Evolutionary conservation across 1,140 invertebrate species (phyloP), one percentile per base, ranked within the genome.

Genomic region (Agraylea sexmaculata): DNA sequence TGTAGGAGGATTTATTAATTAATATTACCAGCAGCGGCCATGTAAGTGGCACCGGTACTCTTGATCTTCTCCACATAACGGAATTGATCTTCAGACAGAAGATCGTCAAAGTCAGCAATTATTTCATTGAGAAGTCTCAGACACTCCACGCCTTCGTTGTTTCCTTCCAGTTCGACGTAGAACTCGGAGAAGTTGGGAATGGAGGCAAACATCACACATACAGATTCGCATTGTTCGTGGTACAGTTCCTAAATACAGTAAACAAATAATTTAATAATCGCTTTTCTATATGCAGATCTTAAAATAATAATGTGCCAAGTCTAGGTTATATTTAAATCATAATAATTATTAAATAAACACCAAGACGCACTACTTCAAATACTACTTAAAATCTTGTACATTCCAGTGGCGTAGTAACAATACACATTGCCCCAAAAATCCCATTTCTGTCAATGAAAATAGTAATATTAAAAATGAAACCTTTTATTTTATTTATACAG

Each of bases 171-270:
- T 58, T 95, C 89, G 29, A 92, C 85, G 61, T 95, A 96, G 66
- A 95, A 95, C 51, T 95, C 90, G 1, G 89, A 93, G 64, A 96
- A 96, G 64, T 96, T 96, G 1, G 91, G 88, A 54, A 96, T 94
- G 23, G 88, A 91, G 1, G 90, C 90, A 58, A 95, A 95, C 74
- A 95, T 83, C 21, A 96, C 84, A 63, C 89, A 94, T 6, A 94
- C 90, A 37, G 79, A 87, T 46, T 89, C 86, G 62, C 92, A 96
- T 59, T 93, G 85, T 56, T 95, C 87, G 58, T 93, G 89, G 60
- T 96, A 96, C 22, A 96, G 69, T 58, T 95, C 90, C 86, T 90
- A 64, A 27, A n/a, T 8, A 8, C 12, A 10, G 2, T 40, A n/a
- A 37, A 37, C 11, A 11, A 12, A 15, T 17, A 11, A 37, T 41